These are phyloP conservation scores for Thunnus maccoyii DNA, from an alignment of 2,113 vertebrate species.

Conservation along the genomic window DNA sequence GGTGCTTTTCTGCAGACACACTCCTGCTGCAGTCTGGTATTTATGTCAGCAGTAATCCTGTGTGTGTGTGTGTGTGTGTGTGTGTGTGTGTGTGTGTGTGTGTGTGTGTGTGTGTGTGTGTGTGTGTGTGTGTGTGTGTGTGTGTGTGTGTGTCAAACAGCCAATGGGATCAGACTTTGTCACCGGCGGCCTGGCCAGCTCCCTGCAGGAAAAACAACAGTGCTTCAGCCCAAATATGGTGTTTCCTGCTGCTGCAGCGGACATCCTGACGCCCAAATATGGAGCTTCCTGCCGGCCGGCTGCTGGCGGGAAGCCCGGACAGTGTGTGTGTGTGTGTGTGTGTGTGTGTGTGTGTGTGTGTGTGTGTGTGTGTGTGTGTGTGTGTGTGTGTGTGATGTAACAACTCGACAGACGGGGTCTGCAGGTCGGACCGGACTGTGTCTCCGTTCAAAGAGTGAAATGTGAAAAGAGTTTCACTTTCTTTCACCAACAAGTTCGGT, in stretches of 20 bases:
- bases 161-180: conserved; percentile 54
- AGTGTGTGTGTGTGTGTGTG: conserved; percentile 12
- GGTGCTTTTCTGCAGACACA: background rate
- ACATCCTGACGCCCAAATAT: conserved; percentile 70
- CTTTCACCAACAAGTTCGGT: too few relatives aligned
- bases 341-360: background rate
- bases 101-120: background rate
- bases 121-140: conserved; percentile 22
- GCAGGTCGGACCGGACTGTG: conserved; percentile 17
- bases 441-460: background rate
- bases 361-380: conserved; percentile 10
- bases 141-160: conserved; percentile 23
- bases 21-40: background rate
- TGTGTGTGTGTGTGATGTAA: conserved; percentile 34
- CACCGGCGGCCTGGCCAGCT: conserved; percentile 23
- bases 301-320: conserved; percentile 44
- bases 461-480: too few relatives aligned
- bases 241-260: conserved; percentile 65
- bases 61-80: background rate
- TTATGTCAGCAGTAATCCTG: conserved; percentile 25
- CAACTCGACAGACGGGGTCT: conserved; percentile 11
- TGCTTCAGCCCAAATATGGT: conserved; percentile 67
- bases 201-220: conserved; percentile 35
- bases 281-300: conserved; percentile 59
- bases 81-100: too few relatives aligned